Conservation (phyloP, 1,140 invertebrate genomes). For the Leucophenga varia region DNA sequence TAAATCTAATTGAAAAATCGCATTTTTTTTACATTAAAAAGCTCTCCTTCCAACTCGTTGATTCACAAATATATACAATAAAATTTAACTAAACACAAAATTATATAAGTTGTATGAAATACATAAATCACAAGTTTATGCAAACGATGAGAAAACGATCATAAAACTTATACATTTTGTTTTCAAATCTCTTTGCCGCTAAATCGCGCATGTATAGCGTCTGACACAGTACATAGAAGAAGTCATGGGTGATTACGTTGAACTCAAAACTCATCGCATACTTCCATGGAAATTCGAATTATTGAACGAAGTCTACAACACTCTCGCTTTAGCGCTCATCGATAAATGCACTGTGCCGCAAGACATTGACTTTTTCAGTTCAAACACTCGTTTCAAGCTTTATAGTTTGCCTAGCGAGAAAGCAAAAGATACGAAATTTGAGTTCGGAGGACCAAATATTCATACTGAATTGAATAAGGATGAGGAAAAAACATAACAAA, state of each 20-base stretch:
- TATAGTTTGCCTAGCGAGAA: constrained; percentile 22
- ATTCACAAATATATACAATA: too few species aligned
- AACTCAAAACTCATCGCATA: constrained; percentile 33
- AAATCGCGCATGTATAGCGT: too few species aligned
- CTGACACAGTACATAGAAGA: constrained; percentile 33
- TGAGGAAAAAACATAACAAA: constrained; percentile 2
- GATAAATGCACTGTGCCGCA: constrained; percentile 24
- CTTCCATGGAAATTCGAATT: constrained; percentile 51
- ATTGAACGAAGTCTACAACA: constrained; percentile 43
- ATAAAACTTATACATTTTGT: too few species aligned
- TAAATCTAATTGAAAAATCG: too few species aligned
- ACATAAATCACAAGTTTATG: too few species aligned
- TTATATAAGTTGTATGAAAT: too few species aligned
- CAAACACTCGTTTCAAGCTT: constrained; percentile 9
- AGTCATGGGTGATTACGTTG: constrained; percentile 30
- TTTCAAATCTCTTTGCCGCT: too few species aligned
- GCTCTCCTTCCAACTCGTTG: too few species aligned
- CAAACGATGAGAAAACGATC: too few species aligned
- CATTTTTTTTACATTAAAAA: too few species aligned
- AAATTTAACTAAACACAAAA: too few species aligned
- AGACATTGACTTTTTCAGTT: constrained; percentile 21
- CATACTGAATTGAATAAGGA: constrained; percentile 14
- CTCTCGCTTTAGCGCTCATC: constrained; percentile 29
- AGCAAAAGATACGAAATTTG: neutral
- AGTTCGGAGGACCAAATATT: constrained; percentile 15